These are phyloP conservation scores for Rhabditoides inermis DNA, from an alignment of 2,888 invertebrate genomes.

Conservation along the genomic window DNA sequence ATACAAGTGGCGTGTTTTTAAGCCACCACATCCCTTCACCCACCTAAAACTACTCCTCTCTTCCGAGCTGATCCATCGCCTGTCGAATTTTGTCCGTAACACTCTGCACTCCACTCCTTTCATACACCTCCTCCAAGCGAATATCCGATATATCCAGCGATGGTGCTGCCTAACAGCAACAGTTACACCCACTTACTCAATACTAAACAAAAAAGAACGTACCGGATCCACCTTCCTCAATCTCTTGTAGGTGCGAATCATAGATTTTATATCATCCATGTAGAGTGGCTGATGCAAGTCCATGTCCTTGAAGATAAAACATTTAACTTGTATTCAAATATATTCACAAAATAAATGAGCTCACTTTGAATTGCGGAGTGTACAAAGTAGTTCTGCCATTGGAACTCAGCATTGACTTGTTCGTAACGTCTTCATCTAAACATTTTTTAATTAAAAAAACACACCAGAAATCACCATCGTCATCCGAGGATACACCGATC, in stretches of 20 bases:
- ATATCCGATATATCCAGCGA: conserved; percentile 3
- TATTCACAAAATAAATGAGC: neutral
- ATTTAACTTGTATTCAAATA: neutral
- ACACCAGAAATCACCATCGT: no score
- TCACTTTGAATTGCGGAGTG: neutral
- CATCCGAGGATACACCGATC: conserved; percentile 9
- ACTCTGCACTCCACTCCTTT: conserved; percentile 6
- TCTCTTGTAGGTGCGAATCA: conserved; percentile 16
- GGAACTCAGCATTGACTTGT: no score
- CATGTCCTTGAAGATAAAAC: conserved; percentile 17
- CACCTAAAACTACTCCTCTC: no score
- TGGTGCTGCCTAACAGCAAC: conserved; percentile 4
- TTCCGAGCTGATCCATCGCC: no score
- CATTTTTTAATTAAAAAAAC: no score
- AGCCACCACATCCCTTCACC: no score
- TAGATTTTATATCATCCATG: conserved; percentile 14
- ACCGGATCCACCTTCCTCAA: conserved; percentile 1
- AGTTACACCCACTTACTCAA: no score
- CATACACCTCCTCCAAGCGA: conserved; percentile 6
- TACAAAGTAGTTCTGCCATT: conserved; percentile 4
- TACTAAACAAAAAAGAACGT: neutral
- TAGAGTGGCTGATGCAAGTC: conserved; percentile 22
- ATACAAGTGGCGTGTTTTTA: no score
- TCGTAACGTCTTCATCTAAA: conserved; percentile 7
- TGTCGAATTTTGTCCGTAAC: conserved; percentile 6